phyloP scores from a whole-genome alignment of 2,797 vertebrate genomes.

The Cyclopterus lumpus region DNA sequence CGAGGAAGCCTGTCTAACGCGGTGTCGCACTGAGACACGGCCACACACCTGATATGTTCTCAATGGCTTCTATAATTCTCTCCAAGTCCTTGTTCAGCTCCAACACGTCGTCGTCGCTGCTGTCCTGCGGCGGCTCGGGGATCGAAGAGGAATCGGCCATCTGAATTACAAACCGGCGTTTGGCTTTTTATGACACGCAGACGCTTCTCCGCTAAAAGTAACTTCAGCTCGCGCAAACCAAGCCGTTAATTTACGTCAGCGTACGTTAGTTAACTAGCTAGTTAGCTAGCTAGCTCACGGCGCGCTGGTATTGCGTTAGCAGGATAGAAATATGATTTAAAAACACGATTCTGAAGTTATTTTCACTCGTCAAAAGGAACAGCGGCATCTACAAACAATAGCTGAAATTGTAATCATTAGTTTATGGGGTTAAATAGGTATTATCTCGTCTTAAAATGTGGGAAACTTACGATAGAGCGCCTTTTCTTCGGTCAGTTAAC shows the following conservation, averaged over 20 bases:
- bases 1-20: not conserved
- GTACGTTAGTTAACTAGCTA: not conserved
- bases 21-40: not conserved
- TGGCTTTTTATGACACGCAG: not conserved
- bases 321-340: not conserved
- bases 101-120: conserved; percentile 43
- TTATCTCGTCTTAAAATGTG: not conserved
- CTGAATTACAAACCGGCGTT: conserved; percentile 54
- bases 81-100: conserved; percentile 75
- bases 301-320: not conserved
- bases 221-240: too few species aligned
- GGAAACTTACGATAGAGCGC: not conserved
- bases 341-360: not conserved
- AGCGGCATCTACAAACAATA: accelerated
- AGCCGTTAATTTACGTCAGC: not conserved
- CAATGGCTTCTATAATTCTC: conserved; percentile 73
- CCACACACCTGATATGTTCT: conserved; percentile 73
- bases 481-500: too few species aligned
- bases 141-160: conserved; percentile 60
- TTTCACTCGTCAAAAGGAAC: not conserved
- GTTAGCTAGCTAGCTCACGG: not conserved
- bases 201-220: not conserved
- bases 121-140: not conserved
- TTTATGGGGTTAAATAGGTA: accelerated
- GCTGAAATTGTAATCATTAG: accelerated